Conservation (phyloP, 1,140 invertebrate species). For the Argopecten irradians region DNA sequence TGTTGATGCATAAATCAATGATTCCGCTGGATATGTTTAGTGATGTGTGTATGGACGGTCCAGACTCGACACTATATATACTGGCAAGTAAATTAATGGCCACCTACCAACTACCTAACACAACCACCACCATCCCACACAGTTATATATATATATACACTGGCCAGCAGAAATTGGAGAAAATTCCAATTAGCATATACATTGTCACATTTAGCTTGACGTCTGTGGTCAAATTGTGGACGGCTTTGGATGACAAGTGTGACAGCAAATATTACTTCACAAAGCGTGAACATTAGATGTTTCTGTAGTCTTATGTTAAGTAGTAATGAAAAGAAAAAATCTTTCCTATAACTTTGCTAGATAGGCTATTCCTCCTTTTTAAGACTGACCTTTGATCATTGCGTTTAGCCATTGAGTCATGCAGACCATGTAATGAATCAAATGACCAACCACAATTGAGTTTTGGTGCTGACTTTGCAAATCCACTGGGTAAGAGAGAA, state of each 20-base stretch:
- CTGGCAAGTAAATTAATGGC: background rate
- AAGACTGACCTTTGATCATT: background rate
- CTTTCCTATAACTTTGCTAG: background rate
- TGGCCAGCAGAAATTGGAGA: background rate
- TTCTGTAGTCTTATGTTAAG: background rate
- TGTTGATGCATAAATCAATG: conserved; percentile 11
- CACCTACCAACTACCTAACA: background rate
- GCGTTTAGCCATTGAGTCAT: background rate
- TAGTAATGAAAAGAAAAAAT: background rate
- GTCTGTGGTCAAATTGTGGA: background rate
- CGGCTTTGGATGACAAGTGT: background rate
- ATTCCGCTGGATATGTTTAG: background rate
- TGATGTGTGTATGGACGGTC: background rate
- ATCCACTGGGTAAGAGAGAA: background rate
- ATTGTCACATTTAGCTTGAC: conserved; percentile 10
- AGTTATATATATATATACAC: background rate
- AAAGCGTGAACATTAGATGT: background rate
- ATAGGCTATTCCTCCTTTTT: background rate
- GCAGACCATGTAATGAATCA: background rate
- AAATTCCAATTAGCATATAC: conserved; percentile 23
- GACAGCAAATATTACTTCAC: background rate
- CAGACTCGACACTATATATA: background rate
- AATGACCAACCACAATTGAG: background rate
- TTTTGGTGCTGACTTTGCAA: background rate
- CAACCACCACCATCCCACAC: background rate